Evolutionary conservation across 2,888 invertebrate species (phyloP).

Genomic region (Sphaeridia pumilis): DNA sequence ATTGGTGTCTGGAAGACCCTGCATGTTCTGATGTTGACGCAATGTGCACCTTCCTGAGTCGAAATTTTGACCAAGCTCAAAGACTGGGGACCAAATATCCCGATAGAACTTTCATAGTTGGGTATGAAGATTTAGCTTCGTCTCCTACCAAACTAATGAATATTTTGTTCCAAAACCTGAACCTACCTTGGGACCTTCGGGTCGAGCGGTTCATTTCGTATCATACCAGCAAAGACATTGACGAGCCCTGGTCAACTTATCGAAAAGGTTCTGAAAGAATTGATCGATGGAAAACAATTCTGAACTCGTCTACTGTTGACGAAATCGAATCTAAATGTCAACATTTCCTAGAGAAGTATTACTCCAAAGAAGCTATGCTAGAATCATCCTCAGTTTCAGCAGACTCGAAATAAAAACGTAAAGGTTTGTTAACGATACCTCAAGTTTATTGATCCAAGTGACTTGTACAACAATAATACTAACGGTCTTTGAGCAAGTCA

Average conservation of each 20-base stretch:
- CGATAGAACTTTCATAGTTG: not conserved
- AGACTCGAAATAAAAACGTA: too few relatives aligned
- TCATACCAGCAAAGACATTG: constrained; percentile 4
- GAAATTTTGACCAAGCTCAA: not conserved
- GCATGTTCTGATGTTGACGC: not conserved
- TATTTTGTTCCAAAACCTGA: not conserved
- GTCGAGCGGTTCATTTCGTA: constrained; percentile 2
- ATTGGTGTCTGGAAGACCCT: constrained; percentile 1
- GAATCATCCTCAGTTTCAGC: too few relatives aligned
- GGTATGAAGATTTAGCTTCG: constrained; percentile 6
- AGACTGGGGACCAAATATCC: constrained; percentile 1
- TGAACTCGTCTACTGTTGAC: not conserved
- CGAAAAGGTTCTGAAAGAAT: not conserved
- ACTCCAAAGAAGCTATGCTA: too few relatives aligned
- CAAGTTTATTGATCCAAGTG: too few relatives aligned
- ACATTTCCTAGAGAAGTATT: constrained; percentile 2
- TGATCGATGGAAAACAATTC: not conserved
- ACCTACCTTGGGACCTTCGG: not conserved
- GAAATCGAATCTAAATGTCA: not conserved
- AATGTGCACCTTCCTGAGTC: not conserved
- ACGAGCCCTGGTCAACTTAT: constrained; percentile 8
- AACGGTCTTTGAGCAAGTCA: too few relatives aligned
- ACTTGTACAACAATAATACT: too few relatives aligned
- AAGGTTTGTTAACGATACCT: too few relatives aligned
- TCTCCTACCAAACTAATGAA: not conserved